Conservation (phyloP, 2,797 vertebrate genomes). For the Emydoidea blandingii region DNA sequence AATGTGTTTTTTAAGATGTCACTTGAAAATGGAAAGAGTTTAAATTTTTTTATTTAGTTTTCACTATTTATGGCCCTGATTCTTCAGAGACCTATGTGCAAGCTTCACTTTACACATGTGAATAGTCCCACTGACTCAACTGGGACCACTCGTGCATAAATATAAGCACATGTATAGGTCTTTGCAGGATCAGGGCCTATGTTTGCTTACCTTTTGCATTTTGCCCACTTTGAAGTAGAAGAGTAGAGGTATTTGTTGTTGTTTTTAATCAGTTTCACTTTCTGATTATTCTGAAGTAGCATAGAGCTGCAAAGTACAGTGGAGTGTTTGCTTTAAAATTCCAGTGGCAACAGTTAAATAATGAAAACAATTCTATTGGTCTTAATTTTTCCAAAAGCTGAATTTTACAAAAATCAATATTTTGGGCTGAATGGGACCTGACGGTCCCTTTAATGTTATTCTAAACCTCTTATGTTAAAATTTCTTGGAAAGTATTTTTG, state of each 20-base stretch:
- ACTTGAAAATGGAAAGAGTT: background rate
- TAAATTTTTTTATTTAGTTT: background rate
- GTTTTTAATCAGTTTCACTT: constrained; percentile 3
- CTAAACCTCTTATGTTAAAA: background rate
- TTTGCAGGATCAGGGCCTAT: background rate
- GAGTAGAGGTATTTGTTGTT: background rate
- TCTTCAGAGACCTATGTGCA: background rate
- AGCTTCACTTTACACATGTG: background rate
- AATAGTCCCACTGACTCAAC: background rate
- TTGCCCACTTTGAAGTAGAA: background rate
- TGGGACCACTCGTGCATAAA: background rate
- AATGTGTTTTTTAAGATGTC: background rate
- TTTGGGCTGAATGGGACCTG: background rate
- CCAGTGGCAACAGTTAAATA: background rate
- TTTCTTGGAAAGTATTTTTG: background rate
- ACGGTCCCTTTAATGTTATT: background rate
- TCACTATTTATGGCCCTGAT: background rate
- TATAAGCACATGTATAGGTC: background rate
- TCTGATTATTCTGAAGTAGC: background rate
- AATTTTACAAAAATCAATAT: background rate
- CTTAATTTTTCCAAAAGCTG: background rate
- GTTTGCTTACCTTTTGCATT: background rate
- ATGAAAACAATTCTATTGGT: background rate
- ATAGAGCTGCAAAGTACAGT: background rate
- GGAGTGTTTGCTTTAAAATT: background rate